Evolutionary conservation across 2,888 invertebrate genomes (phyloP), one percentile per base, ranked within the genome.

Genomic region (Cheilosia soror): DNA sequence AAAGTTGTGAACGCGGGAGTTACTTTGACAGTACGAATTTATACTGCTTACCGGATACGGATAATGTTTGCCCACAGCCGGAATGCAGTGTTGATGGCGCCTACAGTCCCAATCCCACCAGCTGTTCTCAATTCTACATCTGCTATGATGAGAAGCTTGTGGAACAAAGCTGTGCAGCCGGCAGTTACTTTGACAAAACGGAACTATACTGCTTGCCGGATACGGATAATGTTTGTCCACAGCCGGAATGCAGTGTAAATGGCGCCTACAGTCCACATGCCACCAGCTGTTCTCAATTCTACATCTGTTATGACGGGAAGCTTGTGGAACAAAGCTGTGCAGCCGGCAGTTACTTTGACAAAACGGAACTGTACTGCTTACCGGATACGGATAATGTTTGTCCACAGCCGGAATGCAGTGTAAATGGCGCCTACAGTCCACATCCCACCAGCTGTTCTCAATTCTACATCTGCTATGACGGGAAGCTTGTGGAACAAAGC

Each of bases 121-220:
- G 85, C 13, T 89, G 88, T n/a, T 4, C 31, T 1, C 13, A 5
- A 4, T 90, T 88, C 60, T 90, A 88, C 6, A 15, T 88, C 0
- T 90, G 90, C 58, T 29, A 27, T 5, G 37, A 87, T 42, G 89
- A 88, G 5, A 42, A 71, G 1, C 89, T 89, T 83, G 33, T 80
- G 7, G 53, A 60, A 3, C 20, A 58, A 15, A 77, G 69, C 27
- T 89, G 89, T 20, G 7, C 20, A 1, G 4, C 2, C 0, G 89
- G 87, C 2, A 29, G 42, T 5, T 87, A 72, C 29, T 90, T 87
- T 44, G 37, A 88, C 27, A n/a, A 33, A 33, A 33, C 33, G 2
- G 33, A 33, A 33, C 1, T 33, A 1, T 33, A 33, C 33, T 33
- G 33, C 7, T 2, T 33, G 2, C 33, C 33, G 5, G 33, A 33